Conservation (phyloP, 2,797 vertebrate genomes). For the Stomatorhinus walkeri region DNA sequence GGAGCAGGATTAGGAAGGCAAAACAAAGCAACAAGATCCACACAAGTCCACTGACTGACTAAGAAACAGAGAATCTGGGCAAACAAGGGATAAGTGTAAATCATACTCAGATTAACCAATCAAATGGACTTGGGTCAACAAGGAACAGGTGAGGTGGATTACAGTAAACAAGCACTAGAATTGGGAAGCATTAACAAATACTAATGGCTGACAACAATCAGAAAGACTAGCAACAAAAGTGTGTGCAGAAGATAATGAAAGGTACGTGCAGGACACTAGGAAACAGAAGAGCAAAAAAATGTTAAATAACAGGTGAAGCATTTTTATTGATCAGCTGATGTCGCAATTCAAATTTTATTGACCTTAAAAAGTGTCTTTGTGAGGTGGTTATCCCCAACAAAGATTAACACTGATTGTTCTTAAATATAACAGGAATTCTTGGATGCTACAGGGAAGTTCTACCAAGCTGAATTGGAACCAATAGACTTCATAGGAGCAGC, state of each 20-base stretch:
- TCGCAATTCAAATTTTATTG: neutral
- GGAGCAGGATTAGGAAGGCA: too few species aligned
- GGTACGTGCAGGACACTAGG: too few species aligned
- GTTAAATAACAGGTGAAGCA: neutral
- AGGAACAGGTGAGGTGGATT: neutral
- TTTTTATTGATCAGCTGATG: neutral
- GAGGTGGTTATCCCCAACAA: neutral
- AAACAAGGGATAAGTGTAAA: neutral
- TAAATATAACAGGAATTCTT: conserved; percentile 67
- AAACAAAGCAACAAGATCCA: neutral
- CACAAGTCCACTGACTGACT: neutral
- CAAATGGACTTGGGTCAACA: too few species aligned
- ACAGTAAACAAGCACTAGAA: neutral
- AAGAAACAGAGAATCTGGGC: neutral
- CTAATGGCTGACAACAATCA: neutral
- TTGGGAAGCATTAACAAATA: neutral
- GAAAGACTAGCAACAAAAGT: too few species aligned
- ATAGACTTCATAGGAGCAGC: conserved; percentile 69
- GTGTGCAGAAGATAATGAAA: too few species aligned
- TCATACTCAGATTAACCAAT: too few species aligned
- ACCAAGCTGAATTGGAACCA: conserved; percentile 71
- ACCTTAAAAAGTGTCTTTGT: neutral
- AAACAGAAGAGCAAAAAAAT: neutral
- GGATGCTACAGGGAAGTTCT: conserved; percentile 64
- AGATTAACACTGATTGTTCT: conserved; percentile 1